phyloP scores from a whole-genome alignment of 2,888 invertebrate species.

The Trachelus tabidus region DNA sequence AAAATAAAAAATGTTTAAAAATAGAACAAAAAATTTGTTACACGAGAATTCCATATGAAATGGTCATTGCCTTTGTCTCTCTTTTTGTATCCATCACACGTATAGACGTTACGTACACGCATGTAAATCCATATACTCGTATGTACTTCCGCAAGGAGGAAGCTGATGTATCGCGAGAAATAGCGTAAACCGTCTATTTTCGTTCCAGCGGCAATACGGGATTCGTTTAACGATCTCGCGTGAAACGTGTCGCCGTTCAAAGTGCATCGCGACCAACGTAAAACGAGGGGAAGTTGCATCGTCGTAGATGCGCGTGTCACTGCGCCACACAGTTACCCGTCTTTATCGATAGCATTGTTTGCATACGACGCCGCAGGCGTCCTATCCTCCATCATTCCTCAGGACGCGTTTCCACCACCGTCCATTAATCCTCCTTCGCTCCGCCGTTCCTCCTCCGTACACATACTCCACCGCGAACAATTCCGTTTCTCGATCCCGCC shows the following conservation, averaged over 20 bases:
- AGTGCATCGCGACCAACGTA: not conserved
- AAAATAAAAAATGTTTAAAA: not conserved
- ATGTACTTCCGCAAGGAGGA: not conserved
- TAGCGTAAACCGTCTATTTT: not conserved
- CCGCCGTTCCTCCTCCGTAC: not conserved
- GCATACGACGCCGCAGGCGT: constrained; percentile 6
- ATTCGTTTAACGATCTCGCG: not conserved
- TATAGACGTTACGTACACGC: not conserved
- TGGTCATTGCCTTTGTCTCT: not conserved
- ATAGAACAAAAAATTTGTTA: not conserved
- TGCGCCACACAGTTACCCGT: not conserved
- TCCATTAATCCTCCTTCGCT: not conserved
- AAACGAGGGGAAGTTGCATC: constrained; percentile 1
- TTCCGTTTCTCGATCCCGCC: not conserved
- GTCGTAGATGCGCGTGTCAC: not conserved
- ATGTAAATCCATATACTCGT: not conserved
- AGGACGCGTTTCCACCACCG: not conserved
- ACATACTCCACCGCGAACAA: not conserved
- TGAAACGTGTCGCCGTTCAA: not conserved
- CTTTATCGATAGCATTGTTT: constrained; percentile 23
- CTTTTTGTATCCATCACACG: not conserved
- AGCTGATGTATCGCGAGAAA: not conserved
- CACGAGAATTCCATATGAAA: not conserved
- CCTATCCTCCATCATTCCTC: not conserved
- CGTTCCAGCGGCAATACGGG: not conserved